Evolutionary conservation across 2,113 vertebrate genomes (phyloP), one percentile per base, ranked within the genome.

Genomic region (Chascanopsetta lugubris): DNA sequence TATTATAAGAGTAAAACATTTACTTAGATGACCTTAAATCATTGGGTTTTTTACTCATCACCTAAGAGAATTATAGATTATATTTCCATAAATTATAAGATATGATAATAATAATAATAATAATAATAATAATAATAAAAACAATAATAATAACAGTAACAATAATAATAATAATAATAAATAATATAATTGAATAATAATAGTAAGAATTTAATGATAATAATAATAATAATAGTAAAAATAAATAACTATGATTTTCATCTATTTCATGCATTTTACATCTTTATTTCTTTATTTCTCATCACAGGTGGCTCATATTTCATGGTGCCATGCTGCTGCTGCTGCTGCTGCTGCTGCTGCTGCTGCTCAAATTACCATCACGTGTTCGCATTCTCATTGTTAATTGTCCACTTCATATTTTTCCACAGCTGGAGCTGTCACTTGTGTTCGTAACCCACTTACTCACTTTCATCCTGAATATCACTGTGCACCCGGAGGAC

Each of bases 401-500:
- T 32, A 65, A 21, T 20, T n/a, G 12, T 29, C 30, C 11, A 3
- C 27, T 38, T 43, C 25, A 55, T 53, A 25, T 3, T 2, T n/a
- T 36, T 43, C 47, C 20, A 38, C 5, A 5, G 34, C 34, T 38
- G 34, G 15, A 38, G 15, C 34, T 38, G 34, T 38, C 34, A 38
- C 12, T 38, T 5, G 34, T 38, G 34, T 38, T 13, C 15, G 34
- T 17, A 38, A 38, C 38, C 58, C 20, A 47, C 45, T 25, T 8
- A 18, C 47, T 62, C 57, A 77, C 62, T 71, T 59, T 72, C 63
- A 61, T 53, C 47, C n/a, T 49, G 21, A 72, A 54, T 58, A 59
- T 75, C 58, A 51, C 36, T 32, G 49, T 29, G 61, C 45, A 77
- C 60, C 42, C 5, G 43, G 55, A 15, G 38, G 38, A 30, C 40